Base-by-base conservation (phyloP, 1,140 invertebrate species). In the Drosophila insularis region DNA sequence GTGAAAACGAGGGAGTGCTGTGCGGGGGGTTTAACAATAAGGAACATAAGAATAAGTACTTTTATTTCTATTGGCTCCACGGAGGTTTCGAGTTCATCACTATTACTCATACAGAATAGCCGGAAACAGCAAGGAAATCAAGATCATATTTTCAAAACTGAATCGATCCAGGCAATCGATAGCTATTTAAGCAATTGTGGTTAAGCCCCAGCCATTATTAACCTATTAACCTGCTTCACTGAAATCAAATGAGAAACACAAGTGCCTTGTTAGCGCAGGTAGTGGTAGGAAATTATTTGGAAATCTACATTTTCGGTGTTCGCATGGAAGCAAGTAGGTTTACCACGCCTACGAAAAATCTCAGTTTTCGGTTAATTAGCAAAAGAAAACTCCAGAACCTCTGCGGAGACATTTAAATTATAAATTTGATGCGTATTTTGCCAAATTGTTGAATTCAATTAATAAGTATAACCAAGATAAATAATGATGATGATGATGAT, bases 1-100 rank as follows among this genome's bases (percentile, higher is more conserved):
- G 85, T 74, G 63, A 76, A 68, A 73, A 54, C 3, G 13, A 19
- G 31, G 43, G 5, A 19, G 2, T 50, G 43, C 17, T 1, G 43
- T 50, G 17, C 43, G 7, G 8, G 43, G 14, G 43, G 43, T 19
- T 27, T 50, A 11, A 50, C 6, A 23, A 46, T 10, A 39, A 55
- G 35, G 40, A 62, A 5, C 60, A 39, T 55, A 39, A 54, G 11
- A 56, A n/a, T 27, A 56, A 54, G 19, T 27, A 23, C 27, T 39
- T 37, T 39, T 5, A 55, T 50, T 50, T 50, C 11, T 4, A 50
- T 21, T 50, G 43, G 43, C 43, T 50, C 43, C 43, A 50, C 10
- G 17, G 43, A 50, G 43, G 43, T 21, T 50, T 50, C 43, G 17
- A 21, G n/a, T 50, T 50, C 8, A 50, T 50, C 8, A 10, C 7